A percentile compares a stretch with the other conserved stretches of the same genome.
Conservation (phyloP, 2,888 invertebrate species). For the Lathronympha strigana region DNA sequence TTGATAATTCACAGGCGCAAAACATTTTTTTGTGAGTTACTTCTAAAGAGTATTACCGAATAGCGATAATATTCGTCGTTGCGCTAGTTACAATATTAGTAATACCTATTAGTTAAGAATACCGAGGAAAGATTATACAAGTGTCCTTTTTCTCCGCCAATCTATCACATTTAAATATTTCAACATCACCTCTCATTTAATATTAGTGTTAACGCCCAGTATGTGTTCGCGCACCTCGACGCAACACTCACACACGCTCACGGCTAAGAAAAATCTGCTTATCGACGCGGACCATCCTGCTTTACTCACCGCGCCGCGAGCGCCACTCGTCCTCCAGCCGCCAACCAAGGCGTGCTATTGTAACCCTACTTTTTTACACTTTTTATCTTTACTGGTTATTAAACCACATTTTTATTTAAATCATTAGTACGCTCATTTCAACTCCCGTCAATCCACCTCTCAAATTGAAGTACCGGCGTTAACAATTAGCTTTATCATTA, state of each 20-base stretch:
- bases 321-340: background rate
- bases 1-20: too few relatives aligned
- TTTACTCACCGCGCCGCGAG: background rate
- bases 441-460: background rate
- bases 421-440: background rate
- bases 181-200: too few relatives aligned
- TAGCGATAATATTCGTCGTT: too few relatives aligned
- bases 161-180: too few relatives aligned
- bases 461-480: background rate
- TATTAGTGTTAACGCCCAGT: conserved; percentile 17
- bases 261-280: background rate
- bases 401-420: background rate
- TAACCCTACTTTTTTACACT: background rate
- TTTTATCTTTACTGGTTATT: background rate
- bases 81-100: too few relatives aligned
- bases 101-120: too few relatives aligned
- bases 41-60: too few relatives aligned
- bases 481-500: too few relatives aligned
- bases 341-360: background rate
- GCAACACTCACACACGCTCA: background rate
- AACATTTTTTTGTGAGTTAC: too few relatives aligned
- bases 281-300: background rate
- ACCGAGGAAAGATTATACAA: too few relatives aligned
- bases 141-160: too few relatives aligned
- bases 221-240: background rate